A percentile compares a stretch with the other conserved stretches of the same genome.
Conservation (phyloP, 2,888 invertebrate species). For the Thelaira solivaga region DNA sequence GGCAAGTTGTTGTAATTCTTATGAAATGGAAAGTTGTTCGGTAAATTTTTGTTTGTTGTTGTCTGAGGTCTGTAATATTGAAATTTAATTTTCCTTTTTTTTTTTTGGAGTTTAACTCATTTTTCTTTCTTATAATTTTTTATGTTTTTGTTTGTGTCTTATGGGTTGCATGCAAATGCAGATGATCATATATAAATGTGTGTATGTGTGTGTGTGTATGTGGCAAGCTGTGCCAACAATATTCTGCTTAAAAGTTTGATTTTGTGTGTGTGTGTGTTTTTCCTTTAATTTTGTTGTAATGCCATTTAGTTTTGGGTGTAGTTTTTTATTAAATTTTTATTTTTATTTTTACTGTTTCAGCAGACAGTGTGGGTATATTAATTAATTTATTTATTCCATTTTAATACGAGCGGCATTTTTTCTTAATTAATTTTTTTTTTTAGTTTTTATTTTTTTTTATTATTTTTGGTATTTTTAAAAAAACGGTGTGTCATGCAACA, state of each 20-base stretch:
- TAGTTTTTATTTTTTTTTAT: too few species aligned
- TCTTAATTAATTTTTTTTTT: not conserved
- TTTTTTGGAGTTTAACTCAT: constrained; percentile 36
- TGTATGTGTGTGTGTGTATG: not conserved
- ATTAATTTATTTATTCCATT: constrained; percentile 55
- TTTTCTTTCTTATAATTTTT: constrained; percentile 16
- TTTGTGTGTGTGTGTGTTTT: constrained; percentile 24
- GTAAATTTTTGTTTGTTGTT: constrained; percentile 50
- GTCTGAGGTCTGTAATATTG: constrained; percentile 37
- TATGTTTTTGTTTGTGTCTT: constrained; percentile 11
- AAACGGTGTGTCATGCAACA: constrained; percentile 57
- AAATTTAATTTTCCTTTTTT: constrained; percentile 29
- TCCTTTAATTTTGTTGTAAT: not conserved
- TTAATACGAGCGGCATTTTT: constrained; percentile 43
- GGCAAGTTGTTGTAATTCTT: constrained; percentile 33
- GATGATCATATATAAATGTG: constrained; percentile 6
- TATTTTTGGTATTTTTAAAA: not conserved
- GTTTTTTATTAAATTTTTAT: not conserved
- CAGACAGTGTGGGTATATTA: constrained; percentile 56
- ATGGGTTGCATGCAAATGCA: constrained; percentile 11
- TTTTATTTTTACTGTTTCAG: constrained; percentile 4
- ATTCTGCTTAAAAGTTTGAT: constrained; percentile 44
- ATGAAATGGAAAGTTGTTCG: constrained; percentile 60
- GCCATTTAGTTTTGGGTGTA: constrained; percentile 17
- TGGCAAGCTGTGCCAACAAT: constrained; percentile 34